phyloP scores from a whole-genome alignment of 30 jellyfish, hydroid and myxozoan genomes.

The Aurelia aurita region DNA sequence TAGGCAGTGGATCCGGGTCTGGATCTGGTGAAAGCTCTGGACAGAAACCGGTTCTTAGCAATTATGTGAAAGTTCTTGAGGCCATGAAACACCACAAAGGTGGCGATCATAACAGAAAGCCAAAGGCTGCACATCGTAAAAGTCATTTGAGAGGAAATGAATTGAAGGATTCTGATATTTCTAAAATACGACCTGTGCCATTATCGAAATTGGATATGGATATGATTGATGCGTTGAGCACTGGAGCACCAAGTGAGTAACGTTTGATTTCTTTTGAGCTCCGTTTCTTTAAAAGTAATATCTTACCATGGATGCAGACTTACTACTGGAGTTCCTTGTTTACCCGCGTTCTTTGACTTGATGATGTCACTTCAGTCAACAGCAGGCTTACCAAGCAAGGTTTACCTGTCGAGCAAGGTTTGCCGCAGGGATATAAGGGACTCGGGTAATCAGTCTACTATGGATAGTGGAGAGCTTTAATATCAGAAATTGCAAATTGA shows the following conservation, averaged over 20 bases:
- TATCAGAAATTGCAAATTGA: too few relatives aligned
- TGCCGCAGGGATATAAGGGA: too few relatives aligned
- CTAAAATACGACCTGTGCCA: constrained; percentile 78
- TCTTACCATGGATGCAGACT: too few relatives aligned
- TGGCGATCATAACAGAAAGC: constrained; percentile 1
- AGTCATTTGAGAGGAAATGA: constrained; percentile 6
- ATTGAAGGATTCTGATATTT: constrained; percentile 38
- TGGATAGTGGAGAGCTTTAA: too few relatives aligned
- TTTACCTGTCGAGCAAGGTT: too few relatives aligned
- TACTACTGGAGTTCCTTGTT: too few relatives aligned
- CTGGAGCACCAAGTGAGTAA: constrained; percentile 73
- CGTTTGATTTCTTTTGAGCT: background rate
- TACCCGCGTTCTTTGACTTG: too few relatives aligned
- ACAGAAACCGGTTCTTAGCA: constrained; percentile 8
- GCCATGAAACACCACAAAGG: background rate
- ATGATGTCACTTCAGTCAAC: too few relatives aligned
- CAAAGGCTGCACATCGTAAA: constrained; percentile 33
- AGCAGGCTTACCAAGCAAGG: too few relatives aligned
- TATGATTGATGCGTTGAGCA: constrained; percentile 79
- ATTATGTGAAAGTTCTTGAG: constrained; percentile 13
- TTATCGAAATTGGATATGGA: constrained; percentile 73
- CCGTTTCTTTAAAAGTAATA: background rate
- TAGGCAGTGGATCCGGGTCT: constrained; percentile 49
- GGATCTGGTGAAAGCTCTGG: constrained; percentile 70
- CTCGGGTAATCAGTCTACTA: too few relatives aligned